phyloP scores from a whole-genome alignment of 2,113 vertebrate species.

The Danionella cerebrum region DNA sequence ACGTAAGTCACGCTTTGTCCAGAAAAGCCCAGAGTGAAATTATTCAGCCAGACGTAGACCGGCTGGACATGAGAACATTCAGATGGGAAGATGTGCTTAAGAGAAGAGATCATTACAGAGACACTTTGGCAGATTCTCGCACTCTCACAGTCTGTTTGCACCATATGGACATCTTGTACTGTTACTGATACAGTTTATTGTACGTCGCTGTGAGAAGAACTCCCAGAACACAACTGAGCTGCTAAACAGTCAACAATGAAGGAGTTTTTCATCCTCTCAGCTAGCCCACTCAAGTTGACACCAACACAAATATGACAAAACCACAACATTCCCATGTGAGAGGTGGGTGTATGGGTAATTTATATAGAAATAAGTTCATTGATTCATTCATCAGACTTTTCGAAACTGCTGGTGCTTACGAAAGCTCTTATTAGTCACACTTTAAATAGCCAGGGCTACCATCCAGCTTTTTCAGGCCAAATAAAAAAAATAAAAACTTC shows the following conservation, averaged over 20 bases:
- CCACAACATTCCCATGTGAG: not conserved
- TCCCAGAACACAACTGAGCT: not conserved
- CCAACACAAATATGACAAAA: not conserved
- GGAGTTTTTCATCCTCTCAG: not conserved
- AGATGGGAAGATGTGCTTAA: conserved; percentile 10
- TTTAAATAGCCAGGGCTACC: too few relatives aligned
- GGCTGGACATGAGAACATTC: conserved; percentile 16
- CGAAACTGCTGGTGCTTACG: too few relatives aligned
- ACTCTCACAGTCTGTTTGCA: conserved; percentile 3
- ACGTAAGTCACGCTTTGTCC: conserved; percentile 23
- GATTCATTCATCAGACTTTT: too few relatives aligned
- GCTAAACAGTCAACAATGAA: not conserved
- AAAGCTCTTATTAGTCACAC: too few relatives aligned
- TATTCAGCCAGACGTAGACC: conserved; percentile 22
- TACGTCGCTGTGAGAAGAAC: conserved; percentile 4
- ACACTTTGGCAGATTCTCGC: conserved; percentile 8
- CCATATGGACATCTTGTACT: conserved; percentile 8
- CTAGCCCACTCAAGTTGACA: not conserved
- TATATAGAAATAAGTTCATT: too few relatives aligned
- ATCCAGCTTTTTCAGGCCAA: too few relatives aligned
- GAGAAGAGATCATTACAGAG: conserved; percentile 19
- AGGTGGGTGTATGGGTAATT: too few relatives aligned
- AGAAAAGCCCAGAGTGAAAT: conserved; percentile 30
- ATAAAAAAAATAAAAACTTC: too few relatives aligned
- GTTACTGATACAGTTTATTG: conserved; percentile 25